A percentile compares a stretch with the other conserved stretches of the same genome.
Conservation (phyloP, 2,888 invertebrate species). For the Helicoverpa assulta region DNA sequence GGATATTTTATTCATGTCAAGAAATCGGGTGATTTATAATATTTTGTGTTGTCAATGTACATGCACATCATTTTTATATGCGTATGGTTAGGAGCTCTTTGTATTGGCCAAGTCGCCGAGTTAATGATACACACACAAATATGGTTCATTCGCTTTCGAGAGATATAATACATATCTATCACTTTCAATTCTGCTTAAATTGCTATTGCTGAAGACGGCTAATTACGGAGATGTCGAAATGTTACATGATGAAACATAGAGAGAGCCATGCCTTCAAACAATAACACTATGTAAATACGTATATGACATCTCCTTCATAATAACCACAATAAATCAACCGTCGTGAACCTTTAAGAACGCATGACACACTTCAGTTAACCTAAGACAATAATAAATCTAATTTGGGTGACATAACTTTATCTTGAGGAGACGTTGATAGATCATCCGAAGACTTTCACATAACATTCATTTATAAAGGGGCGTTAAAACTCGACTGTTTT, state of each 20-base stretch:
- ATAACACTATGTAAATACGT: constrained; percentile 8
- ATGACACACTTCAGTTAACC: constrained; percentile 74
- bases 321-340: constrained; percentile 73
- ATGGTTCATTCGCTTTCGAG: no score
- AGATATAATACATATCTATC: no score
- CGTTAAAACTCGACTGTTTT: constrained; percentile 69
- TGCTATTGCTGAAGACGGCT: no score
- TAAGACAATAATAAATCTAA: constrained; percentile 82
- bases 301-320: constrained; percentile 45
- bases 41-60: no score
- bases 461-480: constrained; percentile 79
- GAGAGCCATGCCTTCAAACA: background rate
- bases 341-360: constrained; percentile 74
- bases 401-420: constrained; percentile 68
- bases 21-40: no score
- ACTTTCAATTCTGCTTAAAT: no score
- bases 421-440: constrained; percentile 78
- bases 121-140: no score
- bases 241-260: background rate
- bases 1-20: no score
- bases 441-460: constrained; percentile 74
- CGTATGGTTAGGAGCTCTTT: no score
- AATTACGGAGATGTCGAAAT: no score
- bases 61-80: no score
- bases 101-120: no score